These are phyloP conservation scores for Dermatemys mawii DNA, from an alignment of 2,113 vertebrate species.

Conservation along the genomic window DNA sequence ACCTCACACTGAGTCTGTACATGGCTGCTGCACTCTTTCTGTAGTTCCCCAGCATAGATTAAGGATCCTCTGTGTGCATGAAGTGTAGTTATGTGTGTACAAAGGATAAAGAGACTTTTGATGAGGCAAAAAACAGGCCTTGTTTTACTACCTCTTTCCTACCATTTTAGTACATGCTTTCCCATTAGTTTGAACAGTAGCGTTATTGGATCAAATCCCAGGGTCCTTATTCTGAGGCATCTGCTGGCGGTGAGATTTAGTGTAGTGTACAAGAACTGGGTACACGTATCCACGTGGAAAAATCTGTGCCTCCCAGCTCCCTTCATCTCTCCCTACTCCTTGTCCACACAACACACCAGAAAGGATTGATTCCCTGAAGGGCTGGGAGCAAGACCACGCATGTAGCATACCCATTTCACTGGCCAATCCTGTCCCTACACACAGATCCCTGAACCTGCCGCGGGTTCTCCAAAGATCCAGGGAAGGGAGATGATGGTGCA, in stretches of 20 bases:
- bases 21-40: neutral
- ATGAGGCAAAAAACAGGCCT: neutral
- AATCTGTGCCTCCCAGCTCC: too few relatives aligned
- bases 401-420: neutral
- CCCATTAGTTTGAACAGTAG: neutral
- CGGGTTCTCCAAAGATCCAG: neutral
- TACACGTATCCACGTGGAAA: neutral
- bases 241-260: neutral
- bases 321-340: too few relatives aligned
- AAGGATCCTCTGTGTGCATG: neutral
- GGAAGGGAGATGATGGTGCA: neutral
- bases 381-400: neutral
- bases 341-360: too few relatives aligned
- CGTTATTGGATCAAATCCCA: neutral
- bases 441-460: neutral
- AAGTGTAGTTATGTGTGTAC: neutral
- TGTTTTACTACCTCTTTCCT: neutral
- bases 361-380: too few relatives aligned
- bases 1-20: neutral
- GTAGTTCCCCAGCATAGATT: neutral
- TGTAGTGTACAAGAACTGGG: neutral
- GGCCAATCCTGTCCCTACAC: neutral
- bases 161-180: neutral
- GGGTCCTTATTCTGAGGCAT: neutral
- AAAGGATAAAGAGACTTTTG: neutral